Percentiles rank a stretch among this genome's conserved stretches.
These are phyloP conservation scores for Synergus gifuensis DNA, from an alignment of 2,888 invertebrate species.

Conservation along the genomic window DNA sequence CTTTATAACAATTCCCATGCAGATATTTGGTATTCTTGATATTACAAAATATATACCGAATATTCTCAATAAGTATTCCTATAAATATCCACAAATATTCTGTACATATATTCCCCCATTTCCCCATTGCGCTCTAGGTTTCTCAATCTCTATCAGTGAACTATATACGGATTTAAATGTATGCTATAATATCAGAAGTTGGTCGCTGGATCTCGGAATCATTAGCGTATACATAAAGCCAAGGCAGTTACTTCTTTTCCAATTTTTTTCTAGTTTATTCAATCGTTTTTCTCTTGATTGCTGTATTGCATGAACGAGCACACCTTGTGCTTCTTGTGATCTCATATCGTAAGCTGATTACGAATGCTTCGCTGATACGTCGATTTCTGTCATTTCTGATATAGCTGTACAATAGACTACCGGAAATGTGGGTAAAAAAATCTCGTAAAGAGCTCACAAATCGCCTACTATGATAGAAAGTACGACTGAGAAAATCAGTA, in stretches of 20 bases:
- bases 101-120: no score
- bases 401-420: background rate
- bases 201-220: background rate
- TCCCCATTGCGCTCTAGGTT: no score
- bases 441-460: constrained; percentile 23
- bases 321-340: constrained; percentile 1
- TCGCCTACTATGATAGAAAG: constrained; percentile 10
- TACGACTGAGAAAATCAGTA: background rate
- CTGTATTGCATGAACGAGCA: constrained; percentile 4
- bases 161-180: no score
- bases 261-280: background rate
- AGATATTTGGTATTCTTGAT: no score
- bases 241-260: background rate
- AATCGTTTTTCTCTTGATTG: constrained; percentile 18
- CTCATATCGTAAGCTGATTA: constrained; percentile 25
- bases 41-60: no score
- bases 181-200: no score
- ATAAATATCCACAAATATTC: no score
- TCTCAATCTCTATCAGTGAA: no score
- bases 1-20: no score
- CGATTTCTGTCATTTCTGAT: constrained; percentile 31
- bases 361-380: constrained; percentile 11
- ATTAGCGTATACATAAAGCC: background rate
- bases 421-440: background rate
- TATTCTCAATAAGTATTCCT: no score